Percentiles rank a stretch among this genome's conserved stretches.
Evolutionary conservation across 92 coral and sea anemone genomes (phyloP).

Genomic region (Diadumene lineata): DNA sequence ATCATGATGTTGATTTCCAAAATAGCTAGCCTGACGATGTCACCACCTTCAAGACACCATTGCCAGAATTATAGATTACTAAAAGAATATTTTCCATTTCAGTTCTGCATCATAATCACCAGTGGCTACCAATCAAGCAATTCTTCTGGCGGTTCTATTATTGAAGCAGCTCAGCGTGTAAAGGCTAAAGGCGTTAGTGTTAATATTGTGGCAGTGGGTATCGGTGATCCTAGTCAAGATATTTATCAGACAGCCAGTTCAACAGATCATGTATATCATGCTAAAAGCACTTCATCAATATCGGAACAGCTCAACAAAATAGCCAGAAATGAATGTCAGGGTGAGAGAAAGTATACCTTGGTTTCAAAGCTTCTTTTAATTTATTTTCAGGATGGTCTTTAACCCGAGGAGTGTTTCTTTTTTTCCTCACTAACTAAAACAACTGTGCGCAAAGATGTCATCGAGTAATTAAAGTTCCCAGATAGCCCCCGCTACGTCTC

Average conservation of each 20-base stretch:
- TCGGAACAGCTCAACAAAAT: neutral
- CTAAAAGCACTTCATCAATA: neutral
- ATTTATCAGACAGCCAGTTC: slow-evolving; percentile 6
- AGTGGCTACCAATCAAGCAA: slow-evolving; percentile 24
- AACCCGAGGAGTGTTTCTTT: too few species aligned
- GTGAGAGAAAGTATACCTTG: neutral
- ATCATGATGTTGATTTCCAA: too few species aligned
- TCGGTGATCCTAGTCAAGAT: slow-evolving; percentile 1
- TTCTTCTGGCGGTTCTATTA: neutral
- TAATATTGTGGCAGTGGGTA: slow-evolving; percentile 15
- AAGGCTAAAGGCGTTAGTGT: slow-evolving; percentile 24
- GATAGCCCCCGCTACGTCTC: too few species aligned
- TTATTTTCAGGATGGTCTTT: too few species aligned
- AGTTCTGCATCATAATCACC: slow-evolving; percentile 23
- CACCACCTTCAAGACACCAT: neutral
- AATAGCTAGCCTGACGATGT: too few species aligned
- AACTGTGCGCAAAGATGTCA: too few species aligned
- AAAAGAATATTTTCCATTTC: neutral
- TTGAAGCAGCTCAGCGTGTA: neutral
- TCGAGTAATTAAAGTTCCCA: too few species aligned
- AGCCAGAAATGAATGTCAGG: neutral
- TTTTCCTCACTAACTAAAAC: too few species aligned
- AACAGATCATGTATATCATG: slow-evolving; percentile 3
- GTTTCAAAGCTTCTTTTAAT: too few species aligned
- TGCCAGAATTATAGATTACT: neutral